Base-by-base conservation (phyloP, 2,113 vertebrate species). In the Brienomyrus brachyistius region DNA sequence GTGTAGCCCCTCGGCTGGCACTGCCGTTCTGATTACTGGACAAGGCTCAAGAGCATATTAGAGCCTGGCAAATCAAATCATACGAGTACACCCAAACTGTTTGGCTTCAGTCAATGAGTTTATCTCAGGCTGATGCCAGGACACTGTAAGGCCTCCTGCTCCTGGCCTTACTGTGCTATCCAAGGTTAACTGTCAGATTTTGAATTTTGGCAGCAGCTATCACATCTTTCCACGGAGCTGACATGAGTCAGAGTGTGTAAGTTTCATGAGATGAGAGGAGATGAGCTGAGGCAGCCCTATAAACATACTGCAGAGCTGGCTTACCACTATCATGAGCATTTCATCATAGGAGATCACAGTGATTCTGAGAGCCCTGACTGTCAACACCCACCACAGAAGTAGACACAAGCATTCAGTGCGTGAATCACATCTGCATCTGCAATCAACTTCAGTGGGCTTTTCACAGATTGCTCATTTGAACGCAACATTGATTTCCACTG, bases 171-270 rank as follows among this genome's bases (percentile, higher is more conserved):
- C 35, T 88, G 43, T n/a, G 83, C 48, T 56, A 52, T 77, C 89
- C 70, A 48, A 86, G 86, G 89, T 90, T 88, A 90, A 90, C 86
- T 62, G 89, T 88, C 27, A 74, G 70, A 89, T 77, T 90, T 89
- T 47, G 89, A 83, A 91, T 89, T 47, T 88, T 90, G 89, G 89
- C 84, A 90, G 35, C 17, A 19, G 10, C 45, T 40, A 56, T 74
- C 74, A 17, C 85, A 35, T 87, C 48, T 70, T 82, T n/a, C 59
- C 89, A 80, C 31, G 56, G 50, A 80, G 77, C 59, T 93, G 48
- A 35, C 92, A 89, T 91, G 85, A 90, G 85, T 31, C n/a, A n/a
- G 13, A 48, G 50, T 66, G 17, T n/a, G 21, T 21, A 43, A 13
- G 74, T 4, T 82, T 83, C 59, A 9, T 27, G 35, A 89, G 54